Percentiles rank a stretch among this genome's conserved stretches.
These are phyloP conservation scores for Pangasius djambal DNA, from an alignment of 2,797 vertebrate genomes.

Conservation along the genomic window DNA sequence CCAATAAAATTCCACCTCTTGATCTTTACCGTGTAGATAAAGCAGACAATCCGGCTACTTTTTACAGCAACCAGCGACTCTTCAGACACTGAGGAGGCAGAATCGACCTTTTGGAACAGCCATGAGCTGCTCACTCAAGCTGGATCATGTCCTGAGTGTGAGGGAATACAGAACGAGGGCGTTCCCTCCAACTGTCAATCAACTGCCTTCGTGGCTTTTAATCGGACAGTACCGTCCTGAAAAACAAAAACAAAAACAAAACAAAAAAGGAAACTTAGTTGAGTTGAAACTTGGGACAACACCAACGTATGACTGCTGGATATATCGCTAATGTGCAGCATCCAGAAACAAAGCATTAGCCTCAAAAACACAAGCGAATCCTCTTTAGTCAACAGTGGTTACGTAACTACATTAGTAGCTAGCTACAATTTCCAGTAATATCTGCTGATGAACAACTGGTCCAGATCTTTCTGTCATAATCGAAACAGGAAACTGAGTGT, in stretches of 20 bases:
- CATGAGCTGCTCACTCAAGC: background rate
- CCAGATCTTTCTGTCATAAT: background rate
- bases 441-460: background rate
- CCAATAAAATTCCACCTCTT: background rate
- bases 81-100: background rate
- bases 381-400: background rate
- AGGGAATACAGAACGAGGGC: conserved; percentile 40
- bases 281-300: background rate
- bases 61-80: background rate
- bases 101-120: background rate
- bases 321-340: background rate
- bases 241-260: conserved; percentile 23
- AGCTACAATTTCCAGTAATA: background rate
- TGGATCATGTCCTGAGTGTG: background rate
- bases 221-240: conserved; percentile 50
- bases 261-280: background rate
- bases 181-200: conserved; percentile 50
- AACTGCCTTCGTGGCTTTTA: conserved; percentile 17
- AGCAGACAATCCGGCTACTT: background rate
- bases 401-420: background rate
- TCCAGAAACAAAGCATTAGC: background rate
- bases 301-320: background rate
- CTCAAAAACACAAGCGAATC: background rate
- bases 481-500: background rate
- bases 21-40: background rate